These are phyloP conservation scores for Mamestra configurata DNA, from an alignment of 1,140 invertebrate genomes.

Conservation along the genomic window DNA sequence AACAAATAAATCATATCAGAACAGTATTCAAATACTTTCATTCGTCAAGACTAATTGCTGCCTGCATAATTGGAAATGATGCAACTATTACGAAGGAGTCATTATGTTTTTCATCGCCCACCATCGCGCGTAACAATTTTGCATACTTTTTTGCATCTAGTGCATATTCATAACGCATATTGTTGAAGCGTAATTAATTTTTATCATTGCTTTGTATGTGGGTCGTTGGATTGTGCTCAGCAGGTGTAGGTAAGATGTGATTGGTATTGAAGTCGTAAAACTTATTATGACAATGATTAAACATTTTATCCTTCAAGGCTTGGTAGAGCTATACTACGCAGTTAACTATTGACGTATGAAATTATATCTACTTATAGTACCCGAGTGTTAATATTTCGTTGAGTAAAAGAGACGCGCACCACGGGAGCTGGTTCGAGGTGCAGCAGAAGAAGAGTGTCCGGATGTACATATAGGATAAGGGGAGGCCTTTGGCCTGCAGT, in stretches of 20 bases:
- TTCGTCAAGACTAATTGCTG: constrained; percentile 34
- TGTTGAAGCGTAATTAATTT: constrained; percentile 25
- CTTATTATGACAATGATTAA: neutral
- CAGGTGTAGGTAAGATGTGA: neutral
- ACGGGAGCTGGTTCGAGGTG: no score
- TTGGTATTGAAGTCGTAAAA: neutral
- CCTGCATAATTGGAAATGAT: constrained; percentile 33
- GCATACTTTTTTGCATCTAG: constrained; percentile 36
- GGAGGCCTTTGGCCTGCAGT: no score
- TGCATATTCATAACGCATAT: constrained; percentile 37
- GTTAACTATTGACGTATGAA: neutral
- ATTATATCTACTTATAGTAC: no score
- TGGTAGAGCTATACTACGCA: neutral
- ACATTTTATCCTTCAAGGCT: no score
- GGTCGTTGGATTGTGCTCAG: constrained; percentile 1
- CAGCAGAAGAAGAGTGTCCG: no score
- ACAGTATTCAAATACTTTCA: constrained; percentile 30
- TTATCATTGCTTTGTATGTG: constrained; percentile 21
- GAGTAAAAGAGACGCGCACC: neutral
- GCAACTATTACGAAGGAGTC: constrained; percentile 22
- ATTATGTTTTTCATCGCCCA: constrained; percentile 35
- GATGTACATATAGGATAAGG: no score
- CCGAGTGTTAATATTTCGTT: no score
- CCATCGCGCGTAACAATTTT: constrained; percentile 19
- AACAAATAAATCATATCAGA: neutral